Percentiles rank a stretch among this genome's conserved stretches.
Evolutionary conservation across 1,140 invertebrate species (phyloP).

Genomic region (Euura lappo): DNA sequence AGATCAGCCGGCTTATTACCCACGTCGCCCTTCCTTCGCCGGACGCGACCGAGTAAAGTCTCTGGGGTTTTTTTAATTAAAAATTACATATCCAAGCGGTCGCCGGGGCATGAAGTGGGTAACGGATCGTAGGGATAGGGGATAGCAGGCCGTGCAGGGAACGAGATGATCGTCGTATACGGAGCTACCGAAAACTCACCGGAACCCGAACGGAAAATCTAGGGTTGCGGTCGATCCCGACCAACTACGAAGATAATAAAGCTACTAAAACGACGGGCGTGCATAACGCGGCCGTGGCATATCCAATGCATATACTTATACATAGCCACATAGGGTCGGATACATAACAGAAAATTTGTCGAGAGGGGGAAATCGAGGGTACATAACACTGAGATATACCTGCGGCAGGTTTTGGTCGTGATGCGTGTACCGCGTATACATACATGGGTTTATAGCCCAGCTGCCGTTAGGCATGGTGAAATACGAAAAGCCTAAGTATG

Average conservation of each 20-base stretch:
- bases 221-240: not conserved
- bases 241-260: not conserved
- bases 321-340: not conserved
- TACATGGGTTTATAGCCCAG: not conserved
- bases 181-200: not conserved
- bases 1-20: no score
- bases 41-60: not conserved
- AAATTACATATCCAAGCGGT: not conserved
- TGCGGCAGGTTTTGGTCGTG: not conserved
- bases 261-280: conserved; percentile 14
- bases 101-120: not conserved
- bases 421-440: not conserved
- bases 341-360: not conserved
- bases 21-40: not conserved
- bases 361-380: not conserved
- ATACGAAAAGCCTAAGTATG: not conserved
- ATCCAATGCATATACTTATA: conserved; percentile 5
- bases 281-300: conserved; percentile 10
- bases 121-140: not conserved
- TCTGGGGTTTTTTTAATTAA: not conserved
- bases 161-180: not conserved
- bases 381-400: not conserved
- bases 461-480: not conserved
- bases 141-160: not conserved
- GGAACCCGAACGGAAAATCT: not conserved